These are phyloP conservation scores for Strigamia crassipes DNA, from an alignment of 2,888 invertebrate species.

Conservation along the genomic window DNA sequence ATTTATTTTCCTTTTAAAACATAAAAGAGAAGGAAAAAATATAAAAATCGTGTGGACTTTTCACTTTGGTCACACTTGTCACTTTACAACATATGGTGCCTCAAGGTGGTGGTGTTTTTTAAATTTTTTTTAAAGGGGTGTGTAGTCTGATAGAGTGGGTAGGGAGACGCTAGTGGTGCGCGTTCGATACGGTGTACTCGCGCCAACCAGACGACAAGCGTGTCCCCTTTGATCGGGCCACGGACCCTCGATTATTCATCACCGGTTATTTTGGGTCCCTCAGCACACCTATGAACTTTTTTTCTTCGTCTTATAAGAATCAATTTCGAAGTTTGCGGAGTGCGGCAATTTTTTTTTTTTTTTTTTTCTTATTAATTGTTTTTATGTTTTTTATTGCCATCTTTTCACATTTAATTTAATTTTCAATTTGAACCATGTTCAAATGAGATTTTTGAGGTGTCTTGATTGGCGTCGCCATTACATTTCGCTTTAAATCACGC, in stretches of 20 bases:
- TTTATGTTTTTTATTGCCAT: neutral
- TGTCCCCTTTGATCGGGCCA: slow-evolving; percentile 32
- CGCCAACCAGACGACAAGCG: slow-evolving; percentile 37
- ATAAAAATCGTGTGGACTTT: neutral
- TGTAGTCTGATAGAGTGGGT: neutral
- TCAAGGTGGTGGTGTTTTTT: slow-evolving; percentile 22
- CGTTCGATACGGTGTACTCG: slow-evolving; percentile 37
- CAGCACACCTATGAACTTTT: neutral
- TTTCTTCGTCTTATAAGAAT: neutral
- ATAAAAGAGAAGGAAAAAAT: neutral
- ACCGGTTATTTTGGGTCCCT: slow-evolving; percentile 18
- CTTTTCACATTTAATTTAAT: slow-evolving; percentile 6
- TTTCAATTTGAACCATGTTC: neutral
- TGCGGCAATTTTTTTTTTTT: neutral
- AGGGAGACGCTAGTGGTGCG: neutral
- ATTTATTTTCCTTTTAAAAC: neutral
- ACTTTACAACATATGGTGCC: slow-evolving; percentile 13
- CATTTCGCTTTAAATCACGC: slow-evolving; percentile 30
- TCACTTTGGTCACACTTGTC: slow-evolving; percentile 34
- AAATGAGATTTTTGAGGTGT: slow-evolving; percentile 1
- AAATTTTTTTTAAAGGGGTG: neutral
- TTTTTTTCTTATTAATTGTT: neutral
- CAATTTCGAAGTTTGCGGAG: neutral
- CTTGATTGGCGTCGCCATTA: slow-evolving; percentile 27
- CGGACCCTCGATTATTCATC: slow-evolving; percentile 27